Evolutionary conservation across 2,888 invertebrate genomes (phyloP).

Genomic region (Caenorhabditis sp.): DNA sequence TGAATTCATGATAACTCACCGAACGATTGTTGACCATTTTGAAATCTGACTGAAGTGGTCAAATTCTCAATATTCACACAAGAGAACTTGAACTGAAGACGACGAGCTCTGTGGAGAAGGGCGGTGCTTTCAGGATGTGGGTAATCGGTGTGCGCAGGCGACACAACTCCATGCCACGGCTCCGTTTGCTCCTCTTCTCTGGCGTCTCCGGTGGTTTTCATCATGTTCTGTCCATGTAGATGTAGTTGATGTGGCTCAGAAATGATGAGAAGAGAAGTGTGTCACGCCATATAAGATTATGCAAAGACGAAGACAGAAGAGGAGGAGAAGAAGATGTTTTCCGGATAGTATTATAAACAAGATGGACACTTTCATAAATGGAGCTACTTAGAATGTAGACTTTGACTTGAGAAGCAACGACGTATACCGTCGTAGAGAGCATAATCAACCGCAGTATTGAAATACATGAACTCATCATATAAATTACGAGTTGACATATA

Average conservation of each 20-base stretch:
- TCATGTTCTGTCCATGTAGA: constrained; percentile 53
- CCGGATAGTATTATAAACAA: constrained; percentile 13
- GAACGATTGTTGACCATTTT: constrained; percentile 71
- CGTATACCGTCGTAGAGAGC: not conserved
- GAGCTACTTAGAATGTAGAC: not conserved
- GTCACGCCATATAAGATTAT: constrained; percentile 45
- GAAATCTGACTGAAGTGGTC: constrained; percentile 4
- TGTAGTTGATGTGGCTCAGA: constrained; percentile 33
- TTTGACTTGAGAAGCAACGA: not conserved
- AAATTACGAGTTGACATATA: no score
- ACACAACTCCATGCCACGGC: constrained; percentile 45
- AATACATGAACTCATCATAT: no score
- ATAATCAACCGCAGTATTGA: not conserved
- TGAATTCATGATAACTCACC: constrained; percentile 47
- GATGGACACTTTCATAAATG: constrained; percentile 6
- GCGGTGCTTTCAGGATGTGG: constrained; percentile 55
- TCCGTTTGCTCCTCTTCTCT: constrained; percentile 14
- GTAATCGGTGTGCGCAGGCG: constrained; percentile 57
- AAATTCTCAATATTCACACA: constrained; percentile 4
- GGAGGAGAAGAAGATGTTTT: constrained; percentile 9
- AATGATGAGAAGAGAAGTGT: constrained; percentile 42
- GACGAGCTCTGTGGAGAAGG: constrained; percentile 24
- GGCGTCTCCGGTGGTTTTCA: constrained; percentile 36
- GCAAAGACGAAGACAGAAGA: constrained; percentile 28
- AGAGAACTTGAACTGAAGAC: constrained; percentile 29